Base-by-base conservation (phyloP, 2,888 invertebrate genomes). In the Eupeodes latifasciatus region DNA sequence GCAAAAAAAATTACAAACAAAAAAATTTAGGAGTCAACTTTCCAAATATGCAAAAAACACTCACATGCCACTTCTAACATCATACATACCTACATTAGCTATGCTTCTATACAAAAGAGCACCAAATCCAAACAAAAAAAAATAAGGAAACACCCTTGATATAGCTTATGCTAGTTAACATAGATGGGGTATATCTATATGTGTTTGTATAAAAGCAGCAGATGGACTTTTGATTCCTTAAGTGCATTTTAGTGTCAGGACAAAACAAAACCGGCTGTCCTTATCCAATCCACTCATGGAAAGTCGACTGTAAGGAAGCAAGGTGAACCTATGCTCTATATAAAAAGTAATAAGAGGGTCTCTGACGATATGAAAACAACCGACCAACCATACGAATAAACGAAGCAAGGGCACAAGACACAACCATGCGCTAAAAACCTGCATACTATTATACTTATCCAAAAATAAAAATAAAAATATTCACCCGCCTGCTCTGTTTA, bases 191-290 rank as follows among this genome's bases (percentile, higher is more conserved):
- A 64, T 12, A 19, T 27, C 27, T 27, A 27, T 27, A 27, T 27
- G 27, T 1, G 27, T 27, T 27, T 27, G 47, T 10, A 9, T 19
- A 12, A 14, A 14, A 44, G 69, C 64, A 81, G 75, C 87, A 87
- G 83, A 80, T 87, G 87, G 80, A 83, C 80, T 83, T 83, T 81
- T 87, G 87, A 87, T 87, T 87, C 80, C 67, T 67, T 81, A 87
- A 87, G 87, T 84, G 87, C 83, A 87, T 81, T 81, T 69, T 53
- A 59, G 72, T 74, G 71, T 76, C 84, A 72, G 69, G 61, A 86
- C 76, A 62, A 40, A 61, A 79, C 82, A 82, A 81, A 47, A 55
- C 57, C 47, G 51, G 72, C 57, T 72, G 77, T 53, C 69, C 34
- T 51, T 53, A 19, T 61, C n/a, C 27, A 27, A 19, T 40, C 55